phyloP scores from a whole-genome alignment of 2,888 invertebrate genomes.

The Macaria notata region DNA sequence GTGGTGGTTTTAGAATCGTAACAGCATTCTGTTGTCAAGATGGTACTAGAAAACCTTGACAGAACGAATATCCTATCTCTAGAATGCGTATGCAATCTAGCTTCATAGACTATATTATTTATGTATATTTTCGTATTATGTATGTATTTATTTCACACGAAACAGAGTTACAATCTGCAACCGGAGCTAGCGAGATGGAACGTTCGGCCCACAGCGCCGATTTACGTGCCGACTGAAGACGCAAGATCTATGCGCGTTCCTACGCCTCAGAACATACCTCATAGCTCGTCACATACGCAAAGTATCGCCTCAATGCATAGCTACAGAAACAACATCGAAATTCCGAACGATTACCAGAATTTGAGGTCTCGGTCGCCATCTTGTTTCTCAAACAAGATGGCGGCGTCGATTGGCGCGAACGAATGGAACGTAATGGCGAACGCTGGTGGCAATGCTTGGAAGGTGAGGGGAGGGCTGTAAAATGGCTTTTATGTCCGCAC shows the following conservation, averaged over 20 bases:
- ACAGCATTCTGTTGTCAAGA: slow-evolving; percentile 45
- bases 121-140: slow-evolving; percentile 40
- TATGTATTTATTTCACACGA: slow-evolving; percentile 48
- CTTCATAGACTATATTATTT: slow-evolving; percentile 41
- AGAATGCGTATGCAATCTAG: slow-evolving; percentile 62
- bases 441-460: slow-evolving; percentile 70
- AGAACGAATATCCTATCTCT: slow-evolving; percentile 74
- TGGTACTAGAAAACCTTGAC: slow-evolving; percentile 46
- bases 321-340: slow-evolving; percentile 77
- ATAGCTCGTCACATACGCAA: slow-evolving; percentile 75
- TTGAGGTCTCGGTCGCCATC: slow-evolving; percentile 79
- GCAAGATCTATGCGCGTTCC: slow-evolving; percentile 61
- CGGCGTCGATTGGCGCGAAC: slow-evolving; percentile 74
- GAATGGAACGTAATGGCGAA: slow-evolving; percentile 77
- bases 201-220: slow-evolving; percentile 77
- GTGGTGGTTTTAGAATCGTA: slow-evolving; percentile 69
- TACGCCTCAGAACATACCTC: slow-evolving; percentile 73
- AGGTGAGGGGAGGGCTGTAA: slow-evolving; percentile 80
- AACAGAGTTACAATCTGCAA: slow-evolving; percentile 79
- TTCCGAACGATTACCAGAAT: slow-evolving; percentile 77
- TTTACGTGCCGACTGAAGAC: slow-evolving; percentile 74
- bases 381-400: slow-evolving; percentile 80
- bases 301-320: slow-evolving; percentile 81
- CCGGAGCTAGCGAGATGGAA: slow-evolving; percentile 73
- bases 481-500: slow-evolving; percentile 53